Evolutionary conservation across 1,140 invertebrate genomes (phyloP).

Genomic region (Calosoma granatense): DNA sequence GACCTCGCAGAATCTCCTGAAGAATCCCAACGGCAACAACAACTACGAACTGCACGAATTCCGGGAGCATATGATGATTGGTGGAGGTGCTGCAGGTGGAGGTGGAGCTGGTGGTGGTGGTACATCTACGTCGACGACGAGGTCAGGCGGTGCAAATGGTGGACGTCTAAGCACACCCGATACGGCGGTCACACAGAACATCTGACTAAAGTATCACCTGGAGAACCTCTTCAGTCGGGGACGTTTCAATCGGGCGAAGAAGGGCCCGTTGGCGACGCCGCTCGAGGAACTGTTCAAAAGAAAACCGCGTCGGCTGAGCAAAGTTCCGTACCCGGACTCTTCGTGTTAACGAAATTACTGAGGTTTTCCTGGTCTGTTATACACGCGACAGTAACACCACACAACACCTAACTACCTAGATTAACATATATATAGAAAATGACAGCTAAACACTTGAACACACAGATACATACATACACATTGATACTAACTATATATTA

Average conservation of each 20-base stretch:
- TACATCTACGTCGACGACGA: not conserved
- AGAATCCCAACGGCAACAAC: constrained; percentile 62
- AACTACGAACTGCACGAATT: constrained; percentile 65
- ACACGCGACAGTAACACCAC: constrained; percentile 28
- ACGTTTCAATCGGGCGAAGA: constrained; percentile 38
- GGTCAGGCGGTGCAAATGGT: not conserved
- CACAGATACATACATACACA: too few species aligned
- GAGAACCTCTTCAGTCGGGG: constrained; percentile 47
- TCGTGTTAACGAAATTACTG: not conserved
- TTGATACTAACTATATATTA: too few species aligned
- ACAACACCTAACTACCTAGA: constrained; percentile 30
- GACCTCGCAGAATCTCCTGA: constrained; percentile 37
- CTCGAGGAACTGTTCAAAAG: constrained; percentile 36
- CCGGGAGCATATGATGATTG: constrained; percentile 13
- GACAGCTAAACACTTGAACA: too few species aligned
- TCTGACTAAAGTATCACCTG: constrained; percentile 53
- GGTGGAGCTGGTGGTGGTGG: constrained; percentile 10
- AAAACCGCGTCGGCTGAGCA: constrained; percentile 19
- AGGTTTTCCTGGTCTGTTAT: constrained; percentile 11
- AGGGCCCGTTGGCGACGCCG: constrained; percentile 40
- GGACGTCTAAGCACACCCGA: constrained; percentile 1
- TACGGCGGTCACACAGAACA: constrained; percentile 29
- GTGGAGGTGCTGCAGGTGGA: not conserved
- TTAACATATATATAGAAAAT: too few species aligned
- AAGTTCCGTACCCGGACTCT: constrained; percentile 2